Base-by-base conservation (phyloP, 2,888 invertebrate species). In the Noctuana brunneofusca region DNA sequence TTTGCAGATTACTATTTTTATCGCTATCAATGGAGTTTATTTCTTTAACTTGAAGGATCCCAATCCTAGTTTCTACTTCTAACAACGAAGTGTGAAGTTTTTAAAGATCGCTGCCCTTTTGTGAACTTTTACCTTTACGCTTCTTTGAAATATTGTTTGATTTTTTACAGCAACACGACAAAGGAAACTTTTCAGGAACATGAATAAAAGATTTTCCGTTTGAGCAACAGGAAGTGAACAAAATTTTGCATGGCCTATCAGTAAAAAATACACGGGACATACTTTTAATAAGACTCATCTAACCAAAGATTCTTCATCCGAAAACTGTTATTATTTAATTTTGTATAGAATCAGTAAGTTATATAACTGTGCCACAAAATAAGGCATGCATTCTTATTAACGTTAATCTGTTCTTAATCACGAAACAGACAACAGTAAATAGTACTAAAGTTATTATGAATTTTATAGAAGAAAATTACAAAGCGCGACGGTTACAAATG, bases 71-170 rank as follows among this genome's bases (percentile, higher is more conserved):
- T 55, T 55, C 8, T 6, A 8, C 11, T 55, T 22, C 24, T 16
- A 27, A 3, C 12, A 12, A 32, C 27, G n/a, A 54, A 30, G 56
- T 56, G 56, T 30, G 14, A 56, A 56, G 46, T 43, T 56, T 46
- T 20, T 16, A 27, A 46, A 56, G 56, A 56, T 18, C 43, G 12
- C 56, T 11, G 43, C 16, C 43, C 43, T 38, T 54, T 38, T 22
- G n/a, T 24, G 43, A 56, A 56, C 30, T 56, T 56, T 56, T n/a
- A 56, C 56, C 30, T 56, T 56, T 20, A 30, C 43, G 43, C 27
- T 27, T 43, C 43, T 43, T 56, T 56, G 43, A 46, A 27, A 41
- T 56, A 56, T 43, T 56, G 27, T 56, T 46, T 46, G 46, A 56
- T 56, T 56, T 55, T 56, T 56, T 56, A 46, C 24, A 30, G 8